Evolutionary conservation across 2,888 invertebrate species (phyloP).

Genomic region (Limnephilus rhombicus): DNA sequence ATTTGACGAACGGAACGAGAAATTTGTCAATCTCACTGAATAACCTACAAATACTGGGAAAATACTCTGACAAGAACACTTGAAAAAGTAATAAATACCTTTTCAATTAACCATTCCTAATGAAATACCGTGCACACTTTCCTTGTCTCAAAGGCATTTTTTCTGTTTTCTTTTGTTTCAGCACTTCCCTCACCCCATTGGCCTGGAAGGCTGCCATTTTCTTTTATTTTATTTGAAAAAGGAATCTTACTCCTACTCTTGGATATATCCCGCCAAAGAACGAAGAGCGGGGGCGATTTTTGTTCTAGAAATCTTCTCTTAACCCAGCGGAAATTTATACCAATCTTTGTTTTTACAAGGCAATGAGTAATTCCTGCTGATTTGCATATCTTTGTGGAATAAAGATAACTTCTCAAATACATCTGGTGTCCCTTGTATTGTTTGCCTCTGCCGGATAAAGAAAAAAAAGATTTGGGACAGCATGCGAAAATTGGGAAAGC

Average conservation of each 20-base stretch:
- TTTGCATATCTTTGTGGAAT: slow-evolving; percentile 33
- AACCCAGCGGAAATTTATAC: background rate
- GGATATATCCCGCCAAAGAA: slow-evolving; percentile 21
- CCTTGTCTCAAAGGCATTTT: slow-evolving; percentile 35
- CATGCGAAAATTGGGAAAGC: background rate
- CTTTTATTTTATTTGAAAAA: slow-evolving; percentile 45
- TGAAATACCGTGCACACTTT: slow-evolving; percentile 37
- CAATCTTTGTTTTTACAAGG: slow-evolving; percentile 33
- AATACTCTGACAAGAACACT: slow-evolving; percentile 17
- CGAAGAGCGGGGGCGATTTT: slow-evolving; percentile 11
- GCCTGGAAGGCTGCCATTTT: background rate
- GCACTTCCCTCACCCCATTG: background rate
- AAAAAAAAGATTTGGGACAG: background rate
- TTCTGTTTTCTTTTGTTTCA: slow-evolving; percentile 43
- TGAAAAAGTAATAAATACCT: slow-evolving; percentile 35
- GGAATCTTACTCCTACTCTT: slow-evolving; percentile 16
- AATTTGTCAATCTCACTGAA: background rate
- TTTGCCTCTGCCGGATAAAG: background rate
- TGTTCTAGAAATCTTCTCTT: background rate
- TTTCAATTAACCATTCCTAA: slow-evolving; percentile 37
- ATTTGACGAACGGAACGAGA: background rate
- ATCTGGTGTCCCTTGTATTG: slow-evolving; percentile 7
- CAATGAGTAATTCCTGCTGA: slow-evolving; percentile 41
- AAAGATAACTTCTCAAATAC: slow-evolving; percentile 16
- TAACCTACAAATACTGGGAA: background rate